Evolutionary conservation across 2,113 vertebrate genomes (phyloP), one percentile per base, ranked within the genome.

Genomic region (Perccottus glenii): DNA sequence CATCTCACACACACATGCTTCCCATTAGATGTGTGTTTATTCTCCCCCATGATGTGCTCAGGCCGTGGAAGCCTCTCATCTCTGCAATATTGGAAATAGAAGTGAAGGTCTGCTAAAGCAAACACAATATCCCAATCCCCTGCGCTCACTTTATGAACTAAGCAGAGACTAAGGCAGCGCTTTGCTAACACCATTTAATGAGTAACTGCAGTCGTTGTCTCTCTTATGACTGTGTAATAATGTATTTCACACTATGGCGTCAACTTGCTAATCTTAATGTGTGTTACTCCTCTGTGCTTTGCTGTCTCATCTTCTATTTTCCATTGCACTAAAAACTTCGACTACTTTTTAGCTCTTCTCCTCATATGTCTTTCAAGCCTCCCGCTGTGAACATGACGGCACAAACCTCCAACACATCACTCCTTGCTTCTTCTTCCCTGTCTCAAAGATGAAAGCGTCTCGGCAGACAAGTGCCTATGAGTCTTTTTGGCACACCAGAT

Each of bases 1-100:
- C 91, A 92, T 91, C 90, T 90, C 74, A 43, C 65, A 59, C 81
- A 87, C 89, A 91, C 81, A 87, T 92, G 91, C 84, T 90, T 82
- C 85, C 78, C 77, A 87, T 92, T 85, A 90, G 64, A 72, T 27
- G 75, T 70, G 83, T 90, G 89, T 92, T 92, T 90, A 88, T 90
- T 87, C 88, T 90, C 86, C 90, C 88, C 87, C 82, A 65, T 88
- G 87, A 90, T 86, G 89, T 86, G 83, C 83, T 75, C 40, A 57
- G 69, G 71, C 78, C 78, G 19, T 87, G 85, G 88, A 88, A 87
- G 86, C 88, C 86, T 89, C 85, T 89, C 89, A 87, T 90, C 85
- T 89, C 82, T 49, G 45, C 58, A 12, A 89, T 87, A 89, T 90
- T 88, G 84, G 81, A 88, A 87, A 84, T 67, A 61, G 53, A 58